Evolutionary conservation across 2,113 vertebrate genomes (phyloP).

Genomic region (Phalacrocorax aristotelis): DNA sequence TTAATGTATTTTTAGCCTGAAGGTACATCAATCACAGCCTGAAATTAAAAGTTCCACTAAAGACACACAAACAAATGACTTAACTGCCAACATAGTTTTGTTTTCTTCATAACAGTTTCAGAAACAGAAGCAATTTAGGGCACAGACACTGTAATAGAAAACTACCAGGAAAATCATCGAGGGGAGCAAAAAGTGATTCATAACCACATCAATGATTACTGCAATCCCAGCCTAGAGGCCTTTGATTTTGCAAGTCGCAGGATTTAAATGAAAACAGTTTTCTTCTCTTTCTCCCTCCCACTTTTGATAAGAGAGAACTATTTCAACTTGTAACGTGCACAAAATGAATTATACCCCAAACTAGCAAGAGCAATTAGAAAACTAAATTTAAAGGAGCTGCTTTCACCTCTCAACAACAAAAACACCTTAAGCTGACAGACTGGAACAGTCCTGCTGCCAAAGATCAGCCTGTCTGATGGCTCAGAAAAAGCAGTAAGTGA

Average conservation of each 20-base stretch:
- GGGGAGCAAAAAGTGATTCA: neutral
- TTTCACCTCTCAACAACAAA: neutral
- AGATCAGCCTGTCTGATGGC: neutral
- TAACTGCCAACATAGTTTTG: neutral
- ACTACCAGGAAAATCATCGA: neutral
- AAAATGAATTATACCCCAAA: neutral
- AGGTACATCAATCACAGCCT: conserved; percentile 24
- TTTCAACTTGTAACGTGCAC: neutral
- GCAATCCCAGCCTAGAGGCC: neutral
- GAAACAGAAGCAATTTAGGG: neutral
- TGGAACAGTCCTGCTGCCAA: neutral
- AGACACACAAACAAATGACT: neutral
- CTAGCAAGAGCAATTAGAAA: neutral
- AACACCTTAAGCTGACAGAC: neutral
- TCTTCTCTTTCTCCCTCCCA: neutral
- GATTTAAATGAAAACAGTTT: neutral
- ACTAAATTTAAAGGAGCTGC: neutral
- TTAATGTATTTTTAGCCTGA: conserved; percentile 21
- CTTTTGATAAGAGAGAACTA: neutral
- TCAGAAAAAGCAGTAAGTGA: neutral
- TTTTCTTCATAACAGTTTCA: neutral
- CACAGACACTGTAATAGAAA: neutral
- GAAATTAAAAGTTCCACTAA: conserved; percentile 27
- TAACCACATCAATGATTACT: neutral
- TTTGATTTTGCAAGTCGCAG: neutral